A percentile compares a stretch with the other conserved stretches of the same genome.
phyloP scores from a whole-genome alignment of 92 coral and sea anemone species.

The Zoanthus sansibaricus region DNA sequence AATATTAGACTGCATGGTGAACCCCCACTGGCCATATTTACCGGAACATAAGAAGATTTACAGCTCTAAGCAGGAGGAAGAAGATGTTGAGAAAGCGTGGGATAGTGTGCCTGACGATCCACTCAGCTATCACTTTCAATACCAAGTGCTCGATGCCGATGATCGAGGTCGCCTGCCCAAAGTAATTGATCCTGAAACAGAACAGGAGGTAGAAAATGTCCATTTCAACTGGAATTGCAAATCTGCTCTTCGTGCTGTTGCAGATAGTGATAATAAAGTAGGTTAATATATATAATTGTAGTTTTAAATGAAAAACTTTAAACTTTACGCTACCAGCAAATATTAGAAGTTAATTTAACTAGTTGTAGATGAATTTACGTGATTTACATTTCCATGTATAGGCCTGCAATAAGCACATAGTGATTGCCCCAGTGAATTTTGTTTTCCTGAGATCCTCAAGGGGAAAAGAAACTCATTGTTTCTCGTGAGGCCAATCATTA shows the following conservation, averaged over 20 bases:
- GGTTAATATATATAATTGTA: too few species aligned
- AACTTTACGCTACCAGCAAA: too few species aligned
- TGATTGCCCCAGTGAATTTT: too few species aligned
- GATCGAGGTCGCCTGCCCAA: slow-evolving; percentile 74
- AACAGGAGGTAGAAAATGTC: slow-evolving; percentile 39
- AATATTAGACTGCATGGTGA: slow-evolving; percentile 81
- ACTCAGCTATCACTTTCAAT: slow-evolving; percentile 77
- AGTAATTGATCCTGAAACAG: slow-evolving; percentile 45
- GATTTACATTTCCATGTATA: too few species aligned
- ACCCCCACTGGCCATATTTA: slow-evolving; percentile 92
- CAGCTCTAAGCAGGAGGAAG: slow-evolving; percentile 64
- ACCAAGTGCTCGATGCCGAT: slow-evolving; percentile 84
- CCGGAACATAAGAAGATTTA: slow-evolving; percentile 71
- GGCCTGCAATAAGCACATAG: too few species aligned
- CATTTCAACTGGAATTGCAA: slow-evolving; percentile 76
- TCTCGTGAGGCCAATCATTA: too few species aligned
- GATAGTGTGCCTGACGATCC: slow-evolving; percentile 89
- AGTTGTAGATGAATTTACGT: too few species aligned
- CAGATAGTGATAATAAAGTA: slow-evolving; percentile 82
- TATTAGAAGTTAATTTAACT: too few species aligned
- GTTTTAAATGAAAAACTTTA: too few species aligned
- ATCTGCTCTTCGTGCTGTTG: slow-evolving; percentile 82
- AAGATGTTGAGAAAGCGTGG: slow-evolving; percentile 87
- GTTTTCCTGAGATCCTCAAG: too few species aligned
- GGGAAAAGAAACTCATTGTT: too few species aligned